Evolutionary conservation across 1,140 invertebrate genomes (phyloP), one percentile per base, ranked within the genome.

Genomic region (Drosophila albomicans): DNA sequence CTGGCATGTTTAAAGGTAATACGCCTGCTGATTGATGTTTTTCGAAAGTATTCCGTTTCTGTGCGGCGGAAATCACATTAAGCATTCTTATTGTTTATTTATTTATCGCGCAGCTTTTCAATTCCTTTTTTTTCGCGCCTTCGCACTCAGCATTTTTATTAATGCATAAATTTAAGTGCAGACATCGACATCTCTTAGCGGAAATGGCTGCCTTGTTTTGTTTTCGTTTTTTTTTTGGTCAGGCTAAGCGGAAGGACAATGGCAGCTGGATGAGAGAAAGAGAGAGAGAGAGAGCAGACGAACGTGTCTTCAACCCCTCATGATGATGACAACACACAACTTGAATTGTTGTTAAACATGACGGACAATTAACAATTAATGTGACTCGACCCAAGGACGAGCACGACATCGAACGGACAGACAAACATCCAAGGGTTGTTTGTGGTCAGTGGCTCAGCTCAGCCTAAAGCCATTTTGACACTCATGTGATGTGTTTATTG

Each of bases 1-100:
- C 41, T 91, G 75, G 89, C 89, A 87, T 91, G 90, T 87, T 91
- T 87, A 78, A 73, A 84, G 82, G 75, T 91, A 82, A 91, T 88
- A 88, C 72, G 70, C 52, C 52, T 45, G 66, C 76, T 86, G 79
- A 85, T 85, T 89, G 85, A 88, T 88, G 85, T 88, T 88, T 81
- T 51, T 63, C 38, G 56, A 72, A 82, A 79, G 71, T 65, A 67
- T 67, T 61, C n/a, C n/a, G 67, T 11, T 45, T 51, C 43, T 25
- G 16, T 25, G 16, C 61, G 56, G 73, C 84, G 86, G 86, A 90
- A 90, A 82, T 79, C 59, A 66, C 63, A 77, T 87, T 74, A 71
- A 52, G 70, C 61, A 48, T 77, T 52, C 11, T 52, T 52, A 41
- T 64, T 90, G 81, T 74, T 78, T 67, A 35, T 89, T 88, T 89